Percentiles rank a stretch among this genome's conserved stretches.
phyloP scores from a whole-genome alignment of 2,888 invertebrate genomes.

The Baccha elongata region DNA sequence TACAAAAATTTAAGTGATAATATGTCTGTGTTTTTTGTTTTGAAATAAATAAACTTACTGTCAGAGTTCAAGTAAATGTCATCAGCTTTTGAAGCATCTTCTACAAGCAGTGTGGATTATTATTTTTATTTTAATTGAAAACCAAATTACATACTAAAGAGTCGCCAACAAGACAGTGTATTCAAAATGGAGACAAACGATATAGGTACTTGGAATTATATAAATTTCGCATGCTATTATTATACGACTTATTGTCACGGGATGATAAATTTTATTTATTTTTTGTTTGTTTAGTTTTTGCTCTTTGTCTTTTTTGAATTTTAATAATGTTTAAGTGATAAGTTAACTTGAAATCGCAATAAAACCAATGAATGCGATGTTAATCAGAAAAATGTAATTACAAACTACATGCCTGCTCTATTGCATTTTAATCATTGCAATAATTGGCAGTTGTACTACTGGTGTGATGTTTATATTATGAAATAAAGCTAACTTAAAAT shows the following conservation, averaged over 20 bases:
- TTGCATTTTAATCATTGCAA: no score
- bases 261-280: no score
- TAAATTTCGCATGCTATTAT: conserved; percentile 48
- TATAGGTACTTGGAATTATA: conserved; percentile 52
- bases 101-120: conserved; percentile 10
- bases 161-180: conserved; percentile 14
- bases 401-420: neutral
- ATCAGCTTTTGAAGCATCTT: conserved; percentile 39
- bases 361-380: conserved; percentile 20
- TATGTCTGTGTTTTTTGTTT: conserved; percentile 27
- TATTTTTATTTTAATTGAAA: conserved; percentile 11
- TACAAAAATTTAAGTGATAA: conserved; percentile 21
- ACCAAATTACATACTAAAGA: neutral
- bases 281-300: conserved; percentile 10
- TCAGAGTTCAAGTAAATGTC: conserved; percentile 47
- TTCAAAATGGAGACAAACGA: conserved; percentile 60
- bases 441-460: no score
- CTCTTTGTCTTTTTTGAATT: conserved; percentile 19
- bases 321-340: conserved; percentile 18
- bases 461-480: no score
- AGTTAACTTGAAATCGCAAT: conserved; percentile 1
- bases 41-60: conserved; percentile 15
- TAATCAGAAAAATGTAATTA: conserved; percentile 26
- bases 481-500: no score
- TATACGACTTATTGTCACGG: no score